Evolutionary conservation across 2,113 vertebrate genomes (phyloP).

Genomic region (Prunella himalayana): DNA sequence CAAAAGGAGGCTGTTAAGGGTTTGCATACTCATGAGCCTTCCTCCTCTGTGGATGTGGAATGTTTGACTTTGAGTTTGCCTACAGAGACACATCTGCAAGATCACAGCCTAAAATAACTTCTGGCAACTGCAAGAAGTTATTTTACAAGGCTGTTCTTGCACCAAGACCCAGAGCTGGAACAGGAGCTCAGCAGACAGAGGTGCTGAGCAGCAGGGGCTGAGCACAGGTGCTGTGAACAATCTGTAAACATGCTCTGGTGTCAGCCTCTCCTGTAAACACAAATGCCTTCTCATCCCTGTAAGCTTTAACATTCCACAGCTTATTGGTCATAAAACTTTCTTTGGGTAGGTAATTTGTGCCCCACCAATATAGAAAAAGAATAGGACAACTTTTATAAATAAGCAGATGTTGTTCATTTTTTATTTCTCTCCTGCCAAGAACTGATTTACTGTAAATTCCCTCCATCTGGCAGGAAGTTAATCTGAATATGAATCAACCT

Average conservation of each 20-base stretch:
- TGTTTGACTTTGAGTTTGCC: background rate
- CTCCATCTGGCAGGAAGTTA: constrained; percentile 79
- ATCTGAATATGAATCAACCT: constrained; percentile 79
- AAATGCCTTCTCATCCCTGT: background rate
- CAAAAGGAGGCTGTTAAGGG: background rate
- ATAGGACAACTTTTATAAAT: constrained; percentile 47
- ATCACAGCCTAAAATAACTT: background rate
- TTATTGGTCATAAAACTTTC: constrained; percentile 1
- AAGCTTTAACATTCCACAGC: background rate
- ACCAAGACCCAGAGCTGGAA: background rate
- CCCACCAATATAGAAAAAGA: constrained; percentile 6
- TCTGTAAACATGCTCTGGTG: background rate
- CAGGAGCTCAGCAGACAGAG: background rate
- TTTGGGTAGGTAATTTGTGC: constrained; percentile 2
- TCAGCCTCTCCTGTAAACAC: background rate
- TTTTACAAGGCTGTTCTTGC: background rate
- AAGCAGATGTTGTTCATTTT: constrained; percentile 62
- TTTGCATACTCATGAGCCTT: background rate
- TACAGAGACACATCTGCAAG: background rate
- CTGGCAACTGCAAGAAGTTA: background rate
- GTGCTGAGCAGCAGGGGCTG: background rate
- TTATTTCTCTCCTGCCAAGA: constrained; percentile 69
- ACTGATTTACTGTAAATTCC: constrained; percentile 73
- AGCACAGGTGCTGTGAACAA: background rate
- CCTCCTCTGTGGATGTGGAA: background rate